These are phyloP conservation scores for Anthoscopus minutus DNA, from an alignment of 2,113 vertebrate genomes.

Conservation along the genomic window DNA sequence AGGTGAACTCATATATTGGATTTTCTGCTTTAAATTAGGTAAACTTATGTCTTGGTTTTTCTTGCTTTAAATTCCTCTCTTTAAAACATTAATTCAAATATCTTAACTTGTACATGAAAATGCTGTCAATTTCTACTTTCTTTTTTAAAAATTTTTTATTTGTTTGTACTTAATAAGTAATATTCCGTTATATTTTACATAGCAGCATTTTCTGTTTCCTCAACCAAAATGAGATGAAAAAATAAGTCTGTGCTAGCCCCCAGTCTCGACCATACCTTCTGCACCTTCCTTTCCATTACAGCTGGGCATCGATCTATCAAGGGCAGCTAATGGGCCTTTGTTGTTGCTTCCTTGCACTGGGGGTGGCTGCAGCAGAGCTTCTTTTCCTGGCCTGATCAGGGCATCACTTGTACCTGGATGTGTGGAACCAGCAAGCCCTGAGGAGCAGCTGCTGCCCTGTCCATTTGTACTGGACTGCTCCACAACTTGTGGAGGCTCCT, in stretches of 20 bases:
- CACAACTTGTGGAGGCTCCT: too few species aligned
- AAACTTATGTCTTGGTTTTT: background rate
- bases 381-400: background rate
- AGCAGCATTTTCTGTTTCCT: background rate
- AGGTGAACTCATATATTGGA: background rate
- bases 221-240: background rate
- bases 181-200: background rate
- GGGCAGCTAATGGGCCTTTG: background rate
- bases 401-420: too few species aligned
- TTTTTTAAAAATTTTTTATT: too few species aligned
- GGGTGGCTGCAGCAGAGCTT: rapidly evolving
- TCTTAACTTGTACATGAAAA: background rate
- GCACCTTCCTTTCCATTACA: background rate
- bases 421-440: background rate
- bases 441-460: background rate
- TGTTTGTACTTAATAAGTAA: background rate
- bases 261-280: background rate
- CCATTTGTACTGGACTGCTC: rapidly evolving
- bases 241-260: too few species aligned
- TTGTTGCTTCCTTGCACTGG: background rate
- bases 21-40: background rate
- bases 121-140: background rate
- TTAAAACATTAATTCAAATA: background rate
- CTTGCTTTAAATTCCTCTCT: background rate
- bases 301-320: background rate